These are phyloP conservation scores for Gymnocheta viridis DNA, from an alignment of 2,888 invertebrate species.

Conservation along the genomic window DNA sequence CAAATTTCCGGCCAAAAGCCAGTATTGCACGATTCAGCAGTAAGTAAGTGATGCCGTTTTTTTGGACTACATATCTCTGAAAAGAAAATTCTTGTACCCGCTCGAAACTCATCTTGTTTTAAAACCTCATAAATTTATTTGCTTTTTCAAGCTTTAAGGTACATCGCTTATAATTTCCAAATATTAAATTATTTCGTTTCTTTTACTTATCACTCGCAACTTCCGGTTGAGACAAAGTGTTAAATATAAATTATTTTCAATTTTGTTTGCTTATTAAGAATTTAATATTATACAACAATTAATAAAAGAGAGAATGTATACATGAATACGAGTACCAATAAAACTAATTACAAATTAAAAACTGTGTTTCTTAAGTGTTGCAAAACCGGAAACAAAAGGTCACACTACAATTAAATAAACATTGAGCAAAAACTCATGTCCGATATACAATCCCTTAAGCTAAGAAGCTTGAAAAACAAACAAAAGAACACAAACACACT, in stretches of 20 bases:
- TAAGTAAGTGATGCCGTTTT: no score
- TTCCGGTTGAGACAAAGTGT: not conserved
- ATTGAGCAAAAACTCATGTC: not conserved
- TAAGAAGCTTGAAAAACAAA: not conserved
- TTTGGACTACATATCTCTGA: no score
- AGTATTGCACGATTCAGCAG: no score
- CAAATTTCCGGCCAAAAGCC: no score
- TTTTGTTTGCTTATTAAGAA: not conserved
- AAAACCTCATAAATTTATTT: no score
- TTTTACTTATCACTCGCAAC: not conserved
- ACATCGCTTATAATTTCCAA: not conserved
- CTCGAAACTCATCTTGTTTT: no score
- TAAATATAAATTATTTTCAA: not conserved
- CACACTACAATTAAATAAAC: slow-evolving; percentile 21
- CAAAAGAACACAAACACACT: slow-evolving; percentile 3
- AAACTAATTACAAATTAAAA: not conserved
- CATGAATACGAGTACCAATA: not conserved
- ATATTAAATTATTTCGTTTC: not conserved
- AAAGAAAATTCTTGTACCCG: no score
- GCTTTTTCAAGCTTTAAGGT: no score
- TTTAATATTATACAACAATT: not conserved
- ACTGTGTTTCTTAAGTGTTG: not conserved
- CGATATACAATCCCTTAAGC: slow-evolving; percentile 10
- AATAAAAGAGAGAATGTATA: not conserved
- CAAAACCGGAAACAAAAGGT: slow-evolving; percentile 37